Evolutionary conservation across 2,888 invertebrate species (phyloP), one percentile per base, ranked within the genome.

Genomic region (Taphrorychus bicolor): DNA sequence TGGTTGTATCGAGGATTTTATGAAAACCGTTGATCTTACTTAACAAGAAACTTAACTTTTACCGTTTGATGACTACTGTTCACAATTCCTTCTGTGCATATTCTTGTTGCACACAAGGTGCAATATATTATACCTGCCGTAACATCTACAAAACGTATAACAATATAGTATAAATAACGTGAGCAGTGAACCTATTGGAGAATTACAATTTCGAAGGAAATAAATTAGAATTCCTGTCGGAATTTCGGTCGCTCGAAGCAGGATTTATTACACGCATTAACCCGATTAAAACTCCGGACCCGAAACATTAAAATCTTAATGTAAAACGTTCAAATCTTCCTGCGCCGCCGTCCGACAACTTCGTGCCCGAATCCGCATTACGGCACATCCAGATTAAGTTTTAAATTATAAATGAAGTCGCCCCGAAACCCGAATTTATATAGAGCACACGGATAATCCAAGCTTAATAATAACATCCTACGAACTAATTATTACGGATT

Each of bases 401-500:
- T 66, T 66, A 61, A 66, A 66, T 66, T 66, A 66, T 66, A 61
- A 66, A 61, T 66, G 61, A 45, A 64, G 64, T 64, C 64, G 49
- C 59, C 49, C 51, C 53, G 21, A 48, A 54, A 32, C 59, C 57
- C 18, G 32, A 64, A 69, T 64, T 69, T 65, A 68, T 69, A 60
- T 65, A 60, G 60, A 69, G 59, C 32, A 5, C 48, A 21, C 18
- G 69, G 69, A 60, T 69, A 53, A 65, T 60, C 51, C 64, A 21
- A 56, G 59, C 64, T 69, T 69, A 64, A 69, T 69, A 65, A 65
- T 64, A 65, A 69, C 63, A 65, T 69, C 64, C 64, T 51, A 23
- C 65, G 48, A 69, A 69, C 64, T 69, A 69, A 69, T 69, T 69
- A 69, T 69, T 69, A 64, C 48, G 60, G 69, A 65, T 65, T 65